These are phyloP conservation scores for Heliconius erato DNA, from an alignment of 2,888 invertebrate genomes.

Conservation along the genomic window DNA sequence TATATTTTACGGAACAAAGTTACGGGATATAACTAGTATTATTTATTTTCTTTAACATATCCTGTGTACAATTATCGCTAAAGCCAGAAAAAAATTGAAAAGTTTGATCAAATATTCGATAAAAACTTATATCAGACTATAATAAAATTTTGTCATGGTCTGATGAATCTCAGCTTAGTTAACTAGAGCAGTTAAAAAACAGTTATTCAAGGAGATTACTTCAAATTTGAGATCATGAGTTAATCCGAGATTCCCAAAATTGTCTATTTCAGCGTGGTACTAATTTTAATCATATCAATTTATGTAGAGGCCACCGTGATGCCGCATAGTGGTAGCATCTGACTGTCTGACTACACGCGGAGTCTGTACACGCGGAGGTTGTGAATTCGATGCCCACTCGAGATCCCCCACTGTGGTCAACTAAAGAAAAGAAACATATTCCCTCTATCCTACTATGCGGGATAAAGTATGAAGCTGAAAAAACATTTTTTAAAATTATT, in stretches of 20 bases:
- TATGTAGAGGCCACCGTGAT: not conserved
- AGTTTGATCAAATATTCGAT: too few species aligned
- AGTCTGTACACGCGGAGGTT: not conserved
- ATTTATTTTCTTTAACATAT: too few species aligned
- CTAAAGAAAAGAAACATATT: not conserved
- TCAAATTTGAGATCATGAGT: not conserved
- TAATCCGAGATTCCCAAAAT: too few species aligned
- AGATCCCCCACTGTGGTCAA: not conserved
- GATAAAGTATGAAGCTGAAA: not conserved
- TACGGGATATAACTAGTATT: not conserved
- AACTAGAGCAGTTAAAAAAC: not conserved
- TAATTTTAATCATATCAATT: not conserved
- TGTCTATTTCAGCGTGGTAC: not conserved
- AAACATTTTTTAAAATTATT: not conserved
- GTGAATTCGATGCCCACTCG: not conserved
- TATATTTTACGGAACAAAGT: too few species aligned
- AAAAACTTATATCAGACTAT: conserved; percentile 1
- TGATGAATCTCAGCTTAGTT: not conserved
- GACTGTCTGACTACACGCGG: not conserved
- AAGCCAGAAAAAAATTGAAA: too few species aligned
- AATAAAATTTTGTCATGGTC: not conserved
- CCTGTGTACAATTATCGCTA: not conserved
- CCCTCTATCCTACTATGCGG: not conserved
- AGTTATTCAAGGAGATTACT: not conserved
- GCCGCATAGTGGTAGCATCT: not conserved